Conservation (phyloP, 2,888 invertebrate species). For the Dascillus cervinus region DNA sequence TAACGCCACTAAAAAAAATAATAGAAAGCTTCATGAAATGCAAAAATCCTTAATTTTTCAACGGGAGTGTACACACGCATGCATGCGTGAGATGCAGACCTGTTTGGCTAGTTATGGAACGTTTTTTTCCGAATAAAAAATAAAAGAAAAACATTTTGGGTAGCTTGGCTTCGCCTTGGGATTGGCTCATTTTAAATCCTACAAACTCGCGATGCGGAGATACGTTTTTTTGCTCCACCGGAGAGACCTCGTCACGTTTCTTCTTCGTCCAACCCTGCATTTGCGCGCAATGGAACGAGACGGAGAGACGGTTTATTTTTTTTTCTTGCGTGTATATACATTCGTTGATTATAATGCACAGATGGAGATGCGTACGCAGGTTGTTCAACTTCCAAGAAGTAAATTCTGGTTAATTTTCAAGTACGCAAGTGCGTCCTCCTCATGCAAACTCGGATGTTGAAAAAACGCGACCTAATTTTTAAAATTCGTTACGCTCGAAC, state of each 20-base stretch:
- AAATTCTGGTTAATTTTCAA: background rate
- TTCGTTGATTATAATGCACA: background rate
- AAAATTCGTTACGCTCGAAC: too few species aligned
- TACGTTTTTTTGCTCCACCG: background rate
- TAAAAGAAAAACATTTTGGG: conserved; percentile 13
- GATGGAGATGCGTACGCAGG: background rate
- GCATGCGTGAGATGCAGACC: conserved; percentile 10
- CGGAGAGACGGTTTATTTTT: background rate
- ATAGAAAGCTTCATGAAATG: too few species aligned
- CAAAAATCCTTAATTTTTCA: conserved; percentile 5
- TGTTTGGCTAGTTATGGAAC: conserved; percentile 13
- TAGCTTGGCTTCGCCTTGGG: conserved; percentile 11
- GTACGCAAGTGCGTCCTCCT: background rate
- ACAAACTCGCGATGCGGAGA: conserved; percentile 3
- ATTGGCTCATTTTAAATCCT: conserved; percentile 12
- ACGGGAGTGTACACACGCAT: conserved; percentile 7
- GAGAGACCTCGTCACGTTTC: background rate
- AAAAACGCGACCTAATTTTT: too few species aligned
- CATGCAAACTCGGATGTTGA: background rate
- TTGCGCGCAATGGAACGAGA: too few species aligned
- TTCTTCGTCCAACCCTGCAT: too few species aligned
- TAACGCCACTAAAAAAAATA: too few species aligned
- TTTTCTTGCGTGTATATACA: background rate
- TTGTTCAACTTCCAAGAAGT: conserved; percentile 1
- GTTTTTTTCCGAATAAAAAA: conserved; percentile 12